Conservation (phyloP, 2,888 invertebrate genomes). For the Drosophila paracracens region DNA sequence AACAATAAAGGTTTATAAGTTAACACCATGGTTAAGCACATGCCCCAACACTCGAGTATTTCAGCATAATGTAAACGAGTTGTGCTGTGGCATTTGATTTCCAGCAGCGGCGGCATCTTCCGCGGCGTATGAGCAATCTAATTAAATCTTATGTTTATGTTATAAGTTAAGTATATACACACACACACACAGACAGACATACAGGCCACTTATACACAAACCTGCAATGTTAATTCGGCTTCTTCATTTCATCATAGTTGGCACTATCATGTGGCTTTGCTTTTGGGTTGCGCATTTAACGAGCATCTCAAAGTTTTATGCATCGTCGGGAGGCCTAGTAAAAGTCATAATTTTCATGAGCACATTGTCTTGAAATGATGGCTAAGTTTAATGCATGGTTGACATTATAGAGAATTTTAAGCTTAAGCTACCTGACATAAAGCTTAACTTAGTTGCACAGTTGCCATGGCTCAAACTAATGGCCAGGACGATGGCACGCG, state of each 20-base stretch:
- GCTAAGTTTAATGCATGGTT: constrained; percentile 38
- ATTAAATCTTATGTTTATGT: constrained; percentile 72
- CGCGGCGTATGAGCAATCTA: constrained; percentile 64
- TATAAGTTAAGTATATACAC: constrained; percentile 28
- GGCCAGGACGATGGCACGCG: constrained; percentile 53
- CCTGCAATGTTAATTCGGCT: constrained; percentile 52
- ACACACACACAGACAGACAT: not conserved
- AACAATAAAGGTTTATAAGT: constrained; percentile 65
- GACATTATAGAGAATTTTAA: constrained; percentile 41
- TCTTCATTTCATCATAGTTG: constrained; percentile 32
- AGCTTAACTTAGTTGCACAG: constrained; percentile 50
- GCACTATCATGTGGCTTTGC: constrained; percentile 38
- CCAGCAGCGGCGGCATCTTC: constrained; percentile 11
- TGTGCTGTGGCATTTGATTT: constrained; percentile 47
- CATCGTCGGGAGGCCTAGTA: constrained; percentile 47
- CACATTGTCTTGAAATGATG: constrained; percentile 53
- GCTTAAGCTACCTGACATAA: constrained; percentile 55
- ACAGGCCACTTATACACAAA: constrained; percentile 47
- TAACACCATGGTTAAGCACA: constrained; percentile 51
- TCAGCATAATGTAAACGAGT: constrained; percentile 58
- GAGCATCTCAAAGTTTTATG: constrained; percentile 65
- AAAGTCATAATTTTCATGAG: constrained; percentile 60
- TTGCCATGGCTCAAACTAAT: constrained; percentile 50
- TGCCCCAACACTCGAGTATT: constrained; percentile 11
- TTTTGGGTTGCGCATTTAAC: constrained; percentile 53